These are phyloP conservation scores for Drosophila watanabei DNA, from an alignment of 1,140 invertebrate genomes.

Conservation along the genomic window DNA sequence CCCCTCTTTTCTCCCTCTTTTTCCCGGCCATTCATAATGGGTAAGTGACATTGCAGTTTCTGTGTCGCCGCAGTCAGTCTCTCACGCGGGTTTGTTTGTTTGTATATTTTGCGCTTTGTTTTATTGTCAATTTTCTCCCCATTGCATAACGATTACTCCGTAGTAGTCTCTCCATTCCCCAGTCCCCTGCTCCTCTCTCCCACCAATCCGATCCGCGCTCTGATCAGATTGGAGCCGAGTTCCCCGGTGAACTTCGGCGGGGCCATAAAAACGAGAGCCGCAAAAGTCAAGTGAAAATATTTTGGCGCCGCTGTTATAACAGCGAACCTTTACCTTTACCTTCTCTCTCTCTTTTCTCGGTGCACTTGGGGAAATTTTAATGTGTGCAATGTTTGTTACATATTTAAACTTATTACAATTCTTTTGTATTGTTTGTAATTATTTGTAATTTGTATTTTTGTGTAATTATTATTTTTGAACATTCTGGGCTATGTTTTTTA, in stretches of 20 bases:
- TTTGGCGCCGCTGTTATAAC: constrained; percentile 66
- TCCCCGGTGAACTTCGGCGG: constrained; percentile 58
- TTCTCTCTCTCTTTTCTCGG: constrained; percentile 1
- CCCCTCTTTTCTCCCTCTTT: neutral
- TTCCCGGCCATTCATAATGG: constrained; percentile 57
- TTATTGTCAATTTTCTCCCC: constrained; percentile 74
- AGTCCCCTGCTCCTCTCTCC: neutral
- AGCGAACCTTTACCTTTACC: constrained; percentile 24
- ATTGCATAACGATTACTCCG: constrained; percentile 63
- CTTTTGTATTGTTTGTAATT: too few relatives aligned
- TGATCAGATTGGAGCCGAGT: constrained; percentile 16
- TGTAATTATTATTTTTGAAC: too few relatives aligned
- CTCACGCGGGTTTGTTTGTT: constrained; percentile 55
- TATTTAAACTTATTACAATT: neutral
- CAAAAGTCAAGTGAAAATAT: constrained; percentile 77
- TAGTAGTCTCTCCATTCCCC: neutral
- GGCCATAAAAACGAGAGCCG: constrained; percentile 55
- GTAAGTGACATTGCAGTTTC: constrained; percentile 70
- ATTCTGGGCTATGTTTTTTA: neutral
- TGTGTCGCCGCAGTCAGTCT: constrained; percentile 45
- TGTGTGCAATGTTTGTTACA: neutral
- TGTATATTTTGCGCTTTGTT: constrained; percentile 65
- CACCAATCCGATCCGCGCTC: constrained; percentile 7
- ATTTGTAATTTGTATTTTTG: too few relatives aligned
- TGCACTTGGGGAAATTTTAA: constrained; percentile 11